Percentiles rank a stretch among this genome's conserved stretches.
These are phyloP conservation scores for Macquaria australasica DNA, from an alignment of 2,113 vertebrate species.

Conservation along the genomic window DNA sequence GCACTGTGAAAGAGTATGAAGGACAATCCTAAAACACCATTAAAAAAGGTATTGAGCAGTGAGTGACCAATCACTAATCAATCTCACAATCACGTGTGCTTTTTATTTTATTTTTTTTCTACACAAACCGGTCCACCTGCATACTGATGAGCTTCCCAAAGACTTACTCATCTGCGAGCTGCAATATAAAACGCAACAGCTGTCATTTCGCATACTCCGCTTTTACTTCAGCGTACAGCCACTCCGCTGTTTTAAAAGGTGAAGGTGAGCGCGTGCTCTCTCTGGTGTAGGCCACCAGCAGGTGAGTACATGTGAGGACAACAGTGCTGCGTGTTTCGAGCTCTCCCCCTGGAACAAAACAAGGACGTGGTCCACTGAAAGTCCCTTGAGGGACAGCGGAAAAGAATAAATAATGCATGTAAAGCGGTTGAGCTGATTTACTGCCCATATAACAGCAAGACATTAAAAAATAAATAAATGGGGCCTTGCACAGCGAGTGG, in stretches of 20 bases:
- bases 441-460: slow-evolving; percentile 24
- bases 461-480: slow-evolving; percentile 16
- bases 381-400: slow-evolving; percentile 48
- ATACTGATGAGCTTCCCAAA: slow-evolving; percentile 6
- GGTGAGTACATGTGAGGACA: neutral
- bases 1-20: slow-evolving; percentile 14
- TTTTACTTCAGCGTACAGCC: too few relatives aligned
- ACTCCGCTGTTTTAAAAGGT: neutral
- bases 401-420: slow-evolving; percentile 77
- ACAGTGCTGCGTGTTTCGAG: neutral
- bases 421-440: slow-evolving; percentile 33
- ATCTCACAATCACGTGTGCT: neutral
- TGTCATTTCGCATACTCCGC: too few relatives aligned
- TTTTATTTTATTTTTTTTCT: neutral
- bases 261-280: neutral
- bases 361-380: slow-evolving; percentile 52
- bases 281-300: neutral
- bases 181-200: neutral
- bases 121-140: slow-evolving; percentile 26
- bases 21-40: slow-evolving; percentile 12
- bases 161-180: neutral
- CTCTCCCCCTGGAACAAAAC: slow-evolving; percentile 39
- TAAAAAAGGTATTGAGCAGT: neutral
- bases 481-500: neutral
- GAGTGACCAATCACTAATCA: neutral